Evolutionary conservation across 1,140 invertebrate species (phyloP).

Genomic region (Drosophila oshimai): DNA sequence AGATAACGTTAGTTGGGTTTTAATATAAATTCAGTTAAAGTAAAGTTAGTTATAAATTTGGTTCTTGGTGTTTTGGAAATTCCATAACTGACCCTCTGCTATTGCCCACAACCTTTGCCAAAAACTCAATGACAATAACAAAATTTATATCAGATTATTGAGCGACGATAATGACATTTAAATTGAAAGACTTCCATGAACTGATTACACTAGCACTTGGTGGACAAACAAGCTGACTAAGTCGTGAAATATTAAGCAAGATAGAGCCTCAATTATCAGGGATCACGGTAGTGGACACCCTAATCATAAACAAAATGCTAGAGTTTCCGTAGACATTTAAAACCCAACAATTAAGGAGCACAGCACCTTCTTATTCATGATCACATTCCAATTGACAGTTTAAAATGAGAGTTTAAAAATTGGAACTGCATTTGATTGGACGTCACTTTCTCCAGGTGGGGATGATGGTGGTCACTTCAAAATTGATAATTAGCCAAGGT

Average conservation of each 20-base stretch:
- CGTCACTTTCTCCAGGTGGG: slow-evolving; percentile 43
- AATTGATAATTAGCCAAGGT: slow-evolving; percentile 64
- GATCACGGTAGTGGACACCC: background rate
- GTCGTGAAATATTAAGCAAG: background rate
- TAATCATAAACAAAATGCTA: background rate
- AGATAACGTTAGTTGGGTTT: too few species aligned
- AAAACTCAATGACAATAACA: background rate
- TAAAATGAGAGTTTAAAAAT: background rate
- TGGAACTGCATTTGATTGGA: background rate
- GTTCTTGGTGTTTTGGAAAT: too few species aligned
- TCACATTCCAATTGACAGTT: slow-evolving; percentile 6
- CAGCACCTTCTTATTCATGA: too few species aligned
- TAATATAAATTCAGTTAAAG: too few species aligned
- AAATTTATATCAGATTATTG: slow-evolving; percentile 3
- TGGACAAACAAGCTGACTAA: slow-evolving; percentile 23
- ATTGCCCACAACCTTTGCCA: background rate
- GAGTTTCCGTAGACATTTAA: background rate
- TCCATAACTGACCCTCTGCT: background rate
- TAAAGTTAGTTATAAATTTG: too few species aligned
- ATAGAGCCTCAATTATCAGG: slow-evolving; percentile 20
- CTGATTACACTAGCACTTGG: slow-evolving; percentile 9
- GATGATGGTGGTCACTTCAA: slow-evolving; percentile 18
- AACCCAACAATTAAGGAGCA: too few species aligned
- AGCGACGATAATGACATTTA: slow-evolving; percentile 26
- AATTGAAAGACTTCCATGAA: slow-evolving; percentile 26